These are phyloP conservation scores for Drosophila mimetica DNA, from an alignment of 2,888 invertebrate species.

Conservation along the genomic window DNA sequence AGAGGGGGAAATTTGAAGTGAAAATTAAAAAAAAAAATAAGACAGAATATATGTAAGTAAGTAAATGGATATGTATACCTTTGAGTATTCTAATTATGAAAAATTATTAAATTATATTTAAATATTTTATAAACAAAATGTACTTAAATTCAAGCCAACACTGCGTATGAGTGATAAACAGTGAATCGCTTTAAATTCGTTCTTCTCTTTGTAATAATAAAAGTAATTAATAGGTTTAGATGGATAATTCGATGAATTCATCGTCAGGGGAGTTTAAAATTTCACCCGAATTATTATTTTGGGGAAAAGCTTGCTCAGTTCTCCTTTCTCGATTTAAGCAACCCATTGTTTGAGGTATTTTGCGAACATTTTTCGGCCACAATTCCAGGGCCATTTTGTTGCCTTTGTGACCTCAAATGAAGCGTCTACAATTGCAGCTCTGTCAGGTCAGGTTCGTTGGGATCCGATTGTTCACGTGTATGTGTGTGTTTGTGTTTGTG, in stretches of 20 bases:
- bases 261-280: too few species aligned
- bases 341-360: conserved; percentile 18
- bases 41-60: too few species aligned
- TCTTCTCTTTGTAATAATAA: not conserved
- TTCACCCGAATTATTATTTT: not conserved
- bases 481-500: not conserved
- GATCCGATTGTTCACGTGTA: conserved; percentile 23
- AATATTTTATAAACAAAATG: too few species aligned
- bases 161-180: not conserved
- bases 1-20: not conserved
- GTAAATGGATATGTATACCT: too few species aligned
- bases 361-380: conserved; percentile 12
- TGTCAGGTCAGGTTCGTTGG: conserved; percentile 50
- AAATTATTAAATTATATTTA: too few species aligned
- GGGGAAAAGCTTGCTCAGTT: not conserved
- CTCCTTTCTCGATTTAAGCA: not conserved
- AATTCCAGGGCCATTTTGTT: conserved; percentile 20
- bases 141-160: not conserved
- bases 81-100: too few species aligned
- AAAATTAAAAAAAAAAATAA: not conserved
- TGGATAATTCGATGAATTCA: too few species aligned
- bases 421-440: conserved; percentile 69
- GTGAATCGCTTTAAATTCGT: not conserved
- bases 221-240: too few species aligned
- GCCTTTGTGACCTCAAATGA: conserved; percentile 63